phyloP scores from a whole-genome alignment of 2,113 vertebrate species.

The Cyphomyrus discorhynchus region DNA sequence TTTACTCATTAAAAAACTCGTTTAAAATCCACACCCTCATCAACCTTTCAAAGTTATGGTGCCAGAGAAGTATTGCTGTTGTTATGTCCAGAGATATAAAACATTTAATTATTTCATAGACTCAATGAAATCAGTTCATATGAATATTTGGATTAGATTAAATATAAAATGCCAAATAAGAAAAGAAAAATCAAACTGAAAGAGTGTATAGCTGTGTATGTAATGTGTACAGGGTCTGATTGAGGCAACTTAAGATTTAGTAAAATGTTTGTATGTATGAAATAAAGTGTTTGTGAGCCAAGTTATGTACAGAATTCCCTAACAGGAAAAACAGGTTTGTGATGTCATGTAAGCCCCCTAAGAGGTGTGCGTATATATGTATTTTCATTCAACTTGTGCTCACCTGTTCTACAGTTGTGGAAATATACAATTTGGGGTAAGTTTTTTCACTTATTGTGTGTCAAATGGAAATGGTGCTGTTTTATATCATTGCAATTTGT shows the following conservation, averaged over 20 bases:
- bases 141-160: neutral
- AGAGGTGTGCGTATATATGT: neutral
- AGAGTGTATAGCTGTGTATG: neutral
- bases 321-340: slow-evolving; percentile 13
- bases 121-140: neutral
- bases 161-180: neutral
- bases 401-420: neutral
- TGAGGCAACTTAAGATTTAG: neutral
- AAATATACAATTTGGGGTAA: neutral
- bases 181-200: neutral
- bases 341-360: neutral
- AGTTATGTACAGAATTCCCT: neutral
- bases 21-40: neutral
- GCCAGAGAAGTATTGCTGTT: neutral
- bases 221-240: neutral
- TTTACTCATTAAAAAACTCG: neutral
- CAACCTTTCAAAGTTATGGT: neutral
- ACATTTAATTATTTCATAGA: neutral
- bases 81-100: neutral
- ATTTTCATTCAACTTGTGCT: neutral
- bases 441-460: neutral
- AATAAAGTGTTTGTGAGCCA: neutral
- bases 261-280: neutral
- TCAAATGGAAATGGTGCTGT: neutral
- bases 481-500: neutral